Percentiles rank a stretch among this genome's conserved stretches.
Evolutionary conservation across 2,113 vertebrate species (phyloP).

Genomic region (Hemibagrus wyckioides): DNA sequence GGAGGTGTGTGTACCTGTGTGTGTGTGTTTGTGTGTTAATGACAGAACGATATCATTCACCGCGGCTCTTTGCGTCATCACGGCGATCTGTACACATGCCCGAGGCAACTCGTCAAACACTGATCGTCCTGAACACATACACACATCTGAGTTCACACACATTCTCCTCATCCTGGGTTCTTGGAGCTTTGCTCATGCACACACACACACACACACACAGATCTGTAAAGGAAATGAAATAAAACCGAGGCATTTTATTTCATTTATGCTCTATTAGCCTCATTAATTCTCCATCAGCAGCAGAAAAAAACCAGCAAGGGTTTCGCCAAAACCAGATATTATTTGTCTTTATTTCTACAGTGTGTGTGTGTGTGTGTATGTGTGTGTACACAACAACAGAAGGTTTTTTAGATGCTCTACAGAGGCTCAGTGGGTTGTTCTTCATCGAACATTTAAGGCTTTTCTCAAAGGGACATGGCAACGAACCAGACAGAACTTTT

Average conservation of each 20-base stretch:
- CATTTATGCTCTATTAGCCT: constrained; percentile 2
- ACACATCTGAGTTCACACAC: constrained; percentile 25
- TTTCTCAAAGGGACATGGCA: not conserved
- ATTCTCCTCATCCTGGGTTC: constrained; percentile 4
- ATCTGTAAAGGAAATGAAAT: not conserved
- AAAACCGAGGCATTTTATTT: not conserved
- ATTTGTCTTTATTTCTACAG: not conserved
- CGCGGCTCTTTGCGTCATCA: constrained; percentile 59
- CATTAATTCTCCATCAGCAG: constrained; percentile 31
- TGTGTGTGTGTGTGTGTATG: not conserved
- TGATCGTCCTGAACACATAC: constrained; percentile 43
- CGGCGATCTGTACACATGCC: constrained; percentile 55
- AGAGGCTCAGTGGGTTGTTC: not conserved
- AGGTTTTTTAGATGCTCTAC: not conserved
- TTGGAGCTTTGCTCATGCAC: not conserved
- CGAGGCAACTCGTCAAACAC: constrained; percentile 60
- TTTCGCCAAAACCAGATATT: not conserved
- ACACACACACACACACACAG: no score
- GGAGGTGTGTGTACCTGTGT: not conserved
- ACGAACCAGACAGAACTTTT: not conserved
- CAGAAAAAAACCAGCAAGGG: not conserved
- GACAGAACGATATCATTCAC: constrained; percentile 49
- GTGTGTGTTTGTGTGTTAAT: not conserved
- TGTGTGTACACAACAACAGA: constrained; percentile 37
- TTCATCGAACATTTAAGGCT: not conserved